Percentiles rank a stretch among this genome's conserved stretches.
phyloP scores from a whole-genome alignment of 2,888 invertebrate genomes.

The Chydorus sphaericus region DNA sequence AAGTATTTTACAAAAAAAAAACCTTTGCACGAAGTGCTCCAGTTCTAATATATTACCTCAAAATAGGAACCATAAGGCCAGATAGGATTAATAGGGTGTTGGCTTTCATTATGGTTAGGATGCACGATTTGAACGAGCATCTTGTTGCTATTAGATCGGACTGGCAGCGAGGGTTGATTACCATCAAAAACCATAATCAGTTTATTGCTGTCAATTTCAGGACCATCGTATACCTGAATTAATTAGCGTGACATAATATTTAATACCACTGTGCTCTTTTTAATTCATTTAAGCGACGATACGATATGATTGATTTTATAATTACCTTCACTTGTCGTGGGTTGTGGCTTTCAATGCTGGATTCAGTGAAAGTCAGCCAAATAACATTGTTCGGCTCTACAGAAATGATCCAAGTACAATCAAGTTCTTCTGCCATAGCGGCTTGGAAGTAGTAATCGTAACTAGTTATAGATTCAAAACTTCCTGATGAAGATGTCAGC shows the following conservation, averaged over 20 bases:
- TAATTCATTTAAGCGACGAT: too few relatives aligned
- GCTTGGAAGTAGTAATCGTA: not conserved
- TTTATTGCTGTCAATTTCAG: not conserved
- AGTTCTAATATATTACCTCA: too few relatives aligned
- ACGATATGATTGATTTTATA: too few relatives aligned
- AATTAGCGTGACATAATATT: too few relatives aligned
- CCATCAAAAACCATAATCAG: not conserved
- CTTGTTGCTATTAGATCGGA: not conserved
- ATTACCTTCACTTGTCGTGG: not conserved
- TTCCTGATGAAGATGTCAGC: not conserved
- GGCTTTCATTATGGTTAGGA: not conserved
- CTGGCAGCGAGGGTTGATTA: not conserved
- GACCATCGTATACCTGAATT: not conserved
- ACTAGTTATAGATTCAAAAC: not conserved
- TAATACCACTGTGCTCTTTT: too few relatives aligned
- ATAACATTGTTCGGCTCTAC: not conserved
- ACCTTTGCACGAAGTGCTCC: too few relatives aligned
- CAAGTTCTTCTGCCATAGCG: too few relatives aligned
- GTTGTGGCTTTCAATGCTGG: not conserved
- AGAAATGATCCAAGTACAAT: not conserved
- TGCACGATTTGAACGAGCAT: not conserved
- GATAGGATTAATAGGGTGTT: too few relatives aligned
- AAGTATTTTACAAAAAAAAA: too few relatives aligned
- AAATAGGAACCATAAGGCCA: too few relatives aligned
- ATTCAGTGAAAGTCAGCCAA: not conserved